Conservation (phyloP, 92 coral and sea anemone genomes). For the Parazoanthus darwini region DNA sequence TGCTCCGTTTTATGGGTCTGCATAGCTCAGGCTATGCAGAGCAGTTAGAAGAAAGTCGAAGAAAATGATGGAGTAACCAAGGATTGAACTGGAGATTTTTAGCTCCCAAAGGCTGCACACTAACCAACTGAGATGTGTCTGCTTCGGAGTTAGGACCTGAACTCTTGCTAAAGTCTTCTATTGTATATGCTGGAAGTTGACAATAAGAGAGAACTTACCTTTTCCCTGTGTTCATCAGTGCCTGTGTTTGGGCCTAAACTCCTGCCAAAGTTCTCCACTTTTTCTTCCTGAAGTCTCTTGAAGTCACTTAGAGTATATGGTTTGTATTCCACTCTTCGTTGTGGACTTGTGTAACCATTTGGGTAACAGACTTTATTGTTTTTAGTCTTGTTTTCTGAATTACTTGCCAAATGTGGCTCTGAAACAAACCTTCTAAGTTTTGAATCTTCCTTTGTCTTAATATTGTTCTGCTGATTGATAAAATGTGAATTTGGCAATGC, state of each 20-base stretch:
- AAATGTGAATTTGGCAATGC: slow-evolving; percentile 1
- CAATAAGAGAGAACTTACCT: neutral
- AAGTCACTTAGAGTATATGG: slow-evolving; percentile 34
- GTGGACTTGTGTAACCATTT: neutral
- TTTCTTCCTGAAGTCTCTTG: slow-evolving; percentile 36
- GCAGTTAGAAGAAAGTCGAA: too few species aligned
- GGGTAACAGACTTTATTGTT: neutral
- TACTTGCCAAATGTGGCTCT: slow-evolving; percentile 31
- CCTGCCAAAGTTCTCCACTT: slow-evolving; percentile 25
- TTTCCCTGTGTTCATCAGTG: slow-evolving; percentile 21
- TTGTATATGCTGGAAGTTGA: too few species aligned
- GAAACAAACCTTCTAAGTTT: slow-evolving; percentile 26
- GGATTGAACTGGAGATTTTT: too few species aligned
- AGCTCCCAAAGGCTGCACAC: too few species aligned
- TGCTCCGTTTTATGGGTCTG: too few species aligned
- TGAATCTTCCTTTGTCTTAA: neutral
- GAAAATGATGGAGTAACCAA: too few species aligned
- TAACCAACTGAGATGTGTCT: too few species aligned
- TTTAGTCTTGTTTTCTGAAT: neutral
- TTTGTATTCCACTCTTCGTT: slow-evolving; percentile 20
- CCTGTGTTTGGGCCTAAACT: slow-evolving; percentile 38
- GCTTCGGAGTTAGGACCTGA: too few species aligned
- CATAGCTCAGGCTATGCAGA: too few species aligned
- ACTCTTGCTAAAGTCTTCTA: too few species aligned
- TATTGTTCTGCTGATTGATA: neutral